Percentiles rank a stretch among this genome's conserved stretches.
These are phyloP conservation scores for Dorcus parallelipipedus DNA, from an alignment of 2,888 invertebrate genomes.

Conservation along the genomic window DNA sequence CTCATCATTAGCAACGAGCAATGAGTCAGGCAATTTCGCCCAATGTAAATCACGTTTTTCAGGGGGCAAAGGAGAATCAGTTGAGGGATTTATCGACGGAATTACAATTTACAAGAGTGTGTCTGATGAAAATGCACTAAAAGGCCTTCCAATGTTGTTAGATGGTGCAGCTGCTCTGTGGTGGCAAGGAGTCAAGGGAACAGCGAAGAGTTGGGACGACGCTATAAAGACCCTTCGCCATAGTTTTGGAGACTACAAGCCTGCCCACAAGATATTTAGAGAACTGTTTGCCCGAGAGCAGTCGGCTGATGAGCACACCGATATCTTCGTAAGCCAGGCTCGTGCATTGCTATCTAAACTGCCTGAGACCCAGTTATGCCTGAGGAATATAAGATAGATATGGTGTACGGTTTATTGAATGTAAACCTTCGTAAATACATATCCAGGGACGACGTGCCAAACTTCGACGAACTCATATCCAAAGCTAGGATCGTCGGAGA, in stretches of 20 bases:
- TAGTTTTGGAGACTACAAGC: constrained; percentile 20
- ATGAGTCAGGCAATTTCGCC: constrained; percentile 7
- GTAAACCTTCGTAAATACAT: neutral
- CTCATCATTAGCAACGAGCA: too few relatives aligned
- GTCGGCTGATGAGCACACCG: constrained; percentile 1
- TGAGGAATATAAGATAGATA: neutral
- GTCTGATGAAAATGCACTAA: neutral
- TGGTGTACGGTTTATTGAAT: neutral
- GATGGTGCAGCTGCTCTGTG: constrained; percentile 24
- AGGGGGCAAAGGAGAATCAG: too few relatives aligned
- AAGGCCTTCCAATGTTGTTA: constrained; percentile 28
- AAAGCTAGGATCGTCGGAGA: neutral
- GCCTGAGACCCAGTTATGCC: neutral
- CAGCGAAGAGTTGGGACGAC: constrained; percentile 13
- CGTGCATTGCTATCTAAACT: neutral
- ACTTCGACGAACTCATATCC: neutral
- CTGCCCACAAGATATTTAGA: constrained; percentile 14
- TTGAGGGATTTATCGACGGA: too few relatives aligned
- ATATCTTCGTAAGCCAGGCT: neutral
- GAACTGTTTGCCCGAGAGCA: constrained; percentile 18
- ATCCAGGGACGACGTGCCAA: neutral
- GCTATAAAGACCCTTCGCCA: constrained; percentile 17
- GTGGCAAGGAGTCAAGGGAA: constrained; percentile 20
- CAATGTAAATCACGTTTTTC: too few relatives aligned
- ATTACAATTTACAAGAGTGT: too few relatives aligned